phyloP scores from a whole-genome alignment of 2,797 vertebrate genomes.

The Bufotes viridis region DNA sequence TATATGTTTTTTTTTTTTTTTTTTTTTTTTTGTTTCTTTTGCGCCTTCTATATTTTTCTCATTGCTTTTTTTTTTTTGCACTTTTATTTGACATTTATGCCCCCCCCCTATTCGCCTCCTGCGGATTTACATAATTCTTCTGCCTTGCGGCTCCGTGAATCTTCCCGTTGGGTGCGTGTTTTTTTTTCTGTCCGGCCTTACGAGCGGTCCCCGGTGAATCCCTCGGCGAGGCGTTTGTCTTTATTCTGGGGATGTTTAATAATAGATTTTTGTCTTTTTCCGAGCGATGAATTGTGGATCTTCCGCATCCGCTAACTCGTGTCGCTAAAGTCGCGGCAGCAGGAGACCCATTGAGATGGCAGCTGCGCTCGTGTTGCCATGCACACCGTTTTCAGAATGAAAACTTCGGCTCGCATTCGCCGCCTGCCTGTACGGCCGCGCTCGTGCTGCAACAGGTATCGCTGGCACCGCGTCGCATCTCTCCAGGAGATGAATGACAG shows the following conservation, averaged over 20 bases:
- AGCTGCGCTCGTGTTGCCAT: conserved; percentile 8
- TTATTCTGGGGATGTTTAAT: not conserved
- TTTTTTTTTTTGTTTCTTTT: no score
- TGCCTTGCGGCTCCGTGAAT: not conserved
- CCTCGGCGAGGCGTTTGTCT: not conserved
- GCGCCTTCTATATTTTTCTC: no score
- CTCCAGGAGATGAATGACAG: not conserved
- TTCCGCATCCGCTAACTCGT: no score
- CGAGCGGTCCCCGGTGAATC: not conserved
- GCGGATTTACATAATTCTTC: not conserved
- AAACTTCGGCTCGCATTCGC: not conserved
- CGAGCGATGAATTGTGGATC: not conserved
- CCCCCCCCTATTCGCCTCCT: not conserved
- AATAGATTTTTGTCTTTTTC: not conserved
- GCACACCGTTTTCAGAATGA: conserved; percentile 14
- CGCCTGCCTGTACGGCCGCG: not conserved
- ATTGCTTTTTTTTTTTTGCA: no score
- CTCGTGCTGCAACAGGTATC: not conserved
- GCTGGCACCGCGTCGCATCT: not conserved
- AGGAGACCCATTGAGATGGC: conserved; percentile 6
- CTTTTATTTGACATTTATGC: not conserved
- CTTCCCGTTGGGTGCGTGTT: not conserved
- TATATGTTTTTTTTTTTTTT: no score
- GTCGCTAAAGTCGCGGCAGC: not conserved
- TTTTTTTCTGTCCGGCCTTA: no score